Conservation (phyloP, 2,113 vertebrate genomes). For the Bolborhynchus lineola region DNA sequence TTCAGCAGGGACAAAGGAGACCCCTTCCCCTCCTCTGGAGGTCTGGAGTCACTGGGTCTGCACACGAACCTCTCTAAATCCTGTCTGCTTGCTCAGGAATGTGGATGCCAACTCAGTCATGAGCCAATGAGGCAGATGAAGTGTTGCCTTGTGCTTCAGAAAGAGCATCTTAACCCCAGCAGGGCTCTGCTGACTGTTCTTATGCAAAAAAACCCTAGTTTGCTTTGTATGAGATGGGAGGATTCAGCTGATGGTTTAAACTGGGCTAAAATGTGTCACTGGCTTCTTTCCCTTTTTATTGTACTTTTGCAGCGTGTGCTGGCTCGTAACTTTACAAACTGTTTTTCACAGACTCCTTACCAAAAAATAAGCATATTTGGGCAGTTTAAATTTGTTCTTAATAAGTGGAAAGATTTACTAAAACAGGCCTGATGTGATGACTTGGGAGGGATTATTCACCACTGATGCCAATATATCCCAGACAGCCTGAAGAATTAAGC, state of each 20-base stretch:
- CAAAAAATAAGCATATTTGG: slow-evolving; percentile 7
- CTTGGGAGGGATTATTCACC: slow-evolving; percentile 46
- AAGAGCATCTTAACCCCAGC: not conserved
- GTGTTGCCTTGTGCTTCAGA: not conserved
- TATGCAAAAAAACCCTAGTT: not conserved
- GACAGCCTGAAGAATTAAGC: slow-evolving; percentile 49
- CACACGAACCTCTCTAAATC: not conserved
- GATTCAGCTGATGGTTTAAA: not conserved
- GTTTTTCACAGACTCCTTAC: slow-evolving; percentile 34
- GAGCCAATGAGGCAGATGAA: not conserved
- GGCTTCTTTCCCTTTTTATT: not conserved
- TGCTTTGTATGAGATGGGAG: not conserved
- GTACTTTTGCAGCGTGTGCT: not conserved
- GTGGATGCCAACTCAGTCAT: not conserved
- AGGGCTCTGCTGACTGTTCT: not conserved
- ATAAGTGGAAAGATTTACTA: slow-evolving; percentile 62
- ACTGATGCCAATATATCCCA: slow-evolving; percentile 49
- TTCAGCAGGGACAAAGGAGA: not conserved
- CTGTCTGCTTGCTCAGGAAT: not conserved
- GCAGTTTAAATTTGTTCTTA: not conserved
- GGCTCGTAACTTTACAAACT: not conserved
- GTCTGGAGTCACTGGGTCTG: not conserved
- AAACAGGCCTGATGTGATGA: slow-evolving; percentile 35
- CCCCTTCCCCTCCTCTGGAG: not conserved
- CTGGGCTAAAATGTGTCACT: not conserved